Percentiles rank a stretch among this genome's conserved stretches.
Evolutionary conservation across 2,888 invertebrate genomes (phyloP).

Genomic region (Drosophila recens): DNA sequence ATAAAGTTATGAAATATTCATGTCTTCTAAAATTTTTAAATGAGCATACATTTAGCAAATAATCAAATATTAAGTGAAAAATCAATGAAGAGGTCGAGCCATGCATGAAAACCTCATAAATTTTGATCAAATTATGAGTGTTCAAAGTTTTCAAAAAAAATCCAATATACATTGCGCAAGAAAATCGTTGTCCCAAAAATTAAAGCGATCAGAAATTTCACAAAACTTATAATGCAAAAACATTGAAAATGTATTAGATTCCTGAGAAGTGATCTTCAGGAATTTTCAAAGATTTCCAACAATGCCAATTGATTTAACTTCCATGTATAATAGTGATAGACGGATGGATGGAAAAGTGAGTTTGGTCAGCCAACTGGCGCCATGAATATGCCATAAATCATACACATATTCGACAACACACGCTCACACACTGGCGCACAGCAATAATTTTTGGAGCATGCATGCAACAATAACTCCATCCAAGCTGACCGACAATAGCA

Average conservation of each 20-base stretch:
- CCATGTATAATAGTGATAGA: slow-evolving; percentile 36
- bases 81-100: no score
- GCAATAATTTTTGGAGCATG: slow-evolving; percentile 55
- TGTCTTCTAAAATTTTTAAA: no score
- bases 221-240: neutral
- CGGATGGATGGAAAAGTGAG: slow-evolving; percentile 33
- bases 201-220: no score
- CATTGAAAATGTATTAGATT: neutral
- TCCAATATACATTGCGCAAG: no score
- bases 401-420: slow-evolving; percentile 20
- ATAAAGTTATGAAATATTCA: no score
- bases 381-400: slow-evolving; percentile 52
- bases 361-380: slow-evolving; percentile 54
- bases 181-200: no score
- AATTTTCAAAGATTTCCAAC: slow-evolving; percentile 7
- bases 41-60: no score
- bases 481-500: slow-evolving; percentile 32
- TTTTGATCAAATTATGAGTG: no score
- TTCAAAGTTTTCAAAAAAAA: no score
- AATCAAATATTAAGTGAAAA: no score
- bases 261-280: neutral
- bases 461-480: slow-evolving; percentile 63
- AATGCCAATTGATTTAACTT: slow-evolving; percentile 13
- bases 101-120: no score
- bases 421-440: slow-evolving; percentile 19